These are phyloP conservation scores for Monodelphis domestica DNA, from an alignment of 2,797 vertebrate species.

Conservation along the genomic window DNA sequence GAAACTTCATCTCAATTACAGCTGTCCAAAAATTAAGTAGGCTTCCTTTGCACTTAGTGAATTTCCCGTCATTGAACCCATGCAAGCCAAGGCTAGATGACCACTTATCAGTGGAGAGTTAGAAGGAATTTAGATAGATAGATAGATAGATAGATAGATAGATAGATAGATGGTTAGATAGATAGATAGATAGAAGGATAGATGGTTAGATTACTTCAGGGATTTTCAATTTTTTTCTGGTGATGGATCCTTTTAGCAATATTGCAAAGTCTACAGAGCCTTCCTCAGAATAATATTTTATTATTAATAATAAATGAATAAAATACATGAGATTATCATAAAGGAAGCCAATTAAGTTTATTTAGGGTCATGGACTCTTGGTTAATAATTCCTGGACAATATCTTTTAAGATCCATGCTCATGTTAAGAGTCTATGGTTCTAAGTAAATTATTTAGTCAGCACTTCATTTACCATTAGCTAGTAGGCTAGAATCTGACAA, in stretches of 20 bases:
- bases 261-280: background rate
- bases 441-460: constrained; percentile 26
- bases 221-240: background rate
- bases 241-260: background rate
- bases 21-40: background rate
- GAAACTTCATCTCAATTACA: background rate
- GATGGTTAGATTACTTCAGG: background rate
- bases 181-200: too few relatives aligned
- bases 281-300: background rate
- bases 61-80: background rate
- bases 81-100: background rate
- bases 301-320: background rate
- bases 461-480: constrained; percentile 44
- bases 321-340: background rate
- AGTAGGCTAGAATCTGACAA: constrained; percentile 36
- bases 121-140: background rate
- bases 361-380: background rate
- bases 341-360: background rate
- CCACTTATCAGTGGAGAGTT: background rate
- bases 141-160: too few relatives aligned
- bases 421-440: background rate
- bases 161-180: too few relatives aligned
- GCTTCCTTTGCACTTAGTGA: background rate
- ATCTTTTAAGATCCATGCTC: background rate
- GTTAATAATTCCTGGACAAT: background rate